These are phyloP conservation scores for Lasioglossum zephyrum DNA, from an alignment of 2,888 invertebrate species.

Conservation along the genomic window DNA sequence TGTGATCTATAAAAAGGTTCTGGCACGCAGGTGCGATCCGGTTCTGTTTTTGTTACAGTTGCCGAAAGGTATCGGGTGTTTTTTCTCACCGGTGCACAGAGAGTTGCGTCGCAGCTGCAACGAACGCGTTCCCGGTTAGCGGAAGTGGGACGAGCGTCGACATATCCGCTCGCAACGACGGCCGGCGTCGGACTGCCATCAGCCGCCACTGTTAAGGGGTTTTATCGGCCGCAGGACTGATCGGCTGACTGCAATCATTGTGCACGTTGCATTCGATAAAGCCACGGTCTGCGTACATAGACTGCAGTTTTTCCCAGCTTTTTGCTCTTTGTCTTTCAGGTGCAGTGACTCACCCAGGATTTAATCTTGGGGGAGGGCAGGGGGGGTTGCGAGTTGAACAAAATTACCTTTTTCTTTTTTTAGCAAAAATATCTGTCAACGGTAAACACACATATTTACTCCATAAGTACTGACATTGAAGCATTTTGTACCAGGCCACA, in stretches of 20 bases:
- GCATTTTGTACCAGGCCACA: too few species aligned
- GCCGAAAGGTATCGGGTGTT: background rate
- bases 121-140: slow-evolving; percentile 32
- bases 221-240: slow-evolving; percentile 70
- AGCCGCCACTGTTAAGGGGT: slow-evolving; percentile 64
- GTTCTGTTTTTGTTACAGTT: background rate
- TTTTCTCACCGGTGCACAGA: slow-evolving; percentile 3
- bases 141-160: slow-evolving; percentile 54
- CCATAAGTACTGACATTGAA: too few species aligned
- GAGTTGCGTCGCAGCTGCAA: slow-evolving; percentile 26
- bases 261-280: background rate
- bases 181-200: slow-evolving; percentile 71
- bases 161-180: slow-evolving; percentile 71
- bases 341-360: too few species aligned
- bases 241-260: slow-evolving; percentile 38
- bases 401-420: too few species aligned
- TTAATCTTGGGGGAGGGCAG: too few species aligned
- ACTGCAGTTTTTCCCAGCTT: background rate
- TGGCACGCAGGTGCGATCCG: background rate
- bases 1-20: background rate
- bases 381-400: too few species aligned
- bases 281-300: background rate
- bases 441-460: too few species aligned
- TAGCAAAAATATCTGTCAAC: too few species aligned
- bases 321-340: too few species aligned